Evolutionary conservation across 2,797 vertebrate species (phyloP).

Genomic region (Astyanax mexicanus): DNA sequence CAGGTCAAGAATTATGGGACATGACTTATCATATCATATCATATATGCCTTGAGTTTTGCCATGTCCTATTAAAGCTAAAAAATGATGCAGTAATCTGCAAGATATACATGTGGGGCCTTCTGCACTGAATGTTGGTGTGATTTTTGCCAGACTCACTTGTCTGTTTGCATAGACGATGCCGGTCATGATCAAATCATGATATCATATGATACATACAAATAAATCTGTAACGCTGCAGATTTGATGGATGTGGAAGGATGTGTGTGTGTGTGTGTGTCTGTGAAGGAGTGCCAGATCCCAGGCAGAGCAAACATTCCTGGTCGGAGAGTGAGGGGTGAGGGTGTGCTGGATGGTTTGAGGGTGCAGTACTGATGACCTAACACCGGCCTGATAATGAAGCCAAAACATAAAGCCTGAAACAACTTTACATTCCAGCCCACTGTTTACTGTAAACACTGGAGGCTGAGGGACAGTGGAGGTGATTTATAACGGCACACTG

Average conservation of each 20-base stretch:
- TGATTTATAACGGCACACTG: conserved; percentile 51
- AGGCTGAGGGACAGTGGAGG: conserved; percentile 39
- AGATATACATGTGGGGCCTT: no score
- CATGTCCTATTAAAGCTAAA: no score
- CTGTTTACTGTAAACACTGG: conserved; percentile 73
- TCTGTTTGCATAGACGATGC: no score
- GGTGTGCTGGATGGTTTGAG: conserved; percentile 16
- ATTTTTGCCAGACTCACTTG: no score
- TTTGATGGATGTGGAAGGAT: conserved; percentile 29
- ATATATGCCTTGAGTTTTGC: no score
- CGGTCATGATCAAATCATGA: no score
- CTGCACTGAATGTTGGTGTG: no score
- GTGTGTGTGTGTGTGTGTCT: conserved; percentile 24
- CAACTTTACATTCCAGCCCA: conserved; percentile 65
- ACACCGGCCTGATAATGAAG: conserved; percentile 41
- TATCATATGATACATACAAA: no score
- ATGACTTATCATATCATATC: no score
- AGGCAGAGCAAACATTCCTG: conserved; percentile 52
- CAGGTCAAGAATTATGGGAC: no score
- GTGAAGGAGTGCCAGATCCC: conserved; percentile 32
- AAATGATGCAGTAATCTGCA: no score
- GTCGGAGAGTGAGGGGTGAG: conserved; percentile 41
- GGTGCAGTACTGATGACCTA: conserved; percentile 38
- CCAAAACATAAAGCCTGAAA: conserved; percentile 46
- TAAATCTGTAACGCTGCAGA: conserved; percentile 25